These are phyloP conservation scores for Rhabditoides inermis DNA, from an alignment of 2,888 invertebrate genomes.

Conservation along the genomic window DNA sequence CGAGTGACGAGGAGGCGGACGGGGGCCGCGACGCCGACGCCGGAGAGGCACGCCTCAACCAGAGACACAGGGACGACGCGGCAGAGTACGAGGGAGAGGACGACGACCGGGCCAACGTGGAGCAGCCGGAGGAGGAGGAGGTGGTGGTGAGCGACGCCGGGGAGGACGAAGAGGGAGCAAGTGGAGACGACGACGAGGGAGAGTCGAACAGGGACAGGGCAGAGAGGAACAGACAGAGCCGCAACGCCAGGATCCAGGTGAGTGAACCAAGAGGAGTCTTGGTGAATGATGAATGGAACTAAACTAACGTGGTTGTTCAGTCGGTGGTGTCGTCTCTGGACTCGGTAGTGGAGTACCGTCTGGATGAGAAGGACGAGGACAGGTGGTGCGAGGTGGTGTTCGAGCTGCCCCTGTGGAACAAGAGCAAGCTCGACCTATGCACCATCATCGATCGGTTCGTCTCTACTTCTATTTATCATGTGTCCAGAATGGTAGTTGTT, in stretches of 20 bases:
- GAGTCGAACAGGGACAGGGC: constrained; percentile 6
- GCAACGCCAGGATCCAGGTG: no score
- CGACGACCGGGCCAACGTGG: constrained; percentile 50
- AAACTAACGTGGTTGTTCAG: no score
- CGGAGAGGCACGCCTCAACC: constrained; percentile 38
- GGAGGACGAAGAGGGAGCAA: constrained; percentile 64
- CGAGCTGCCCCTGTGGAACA: constrained; percentile 53
- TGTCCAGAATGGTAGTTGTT: background rate
- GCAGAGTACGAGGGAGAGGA: constrained; percentile 50
- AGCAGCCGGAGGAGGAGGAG: constrained; percentile 57
- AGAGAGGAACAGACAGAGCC: background rate
- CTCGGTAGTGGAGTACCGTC: constrained; percentile 64
- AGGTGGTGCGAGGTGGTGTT: constrained; percentile 78
- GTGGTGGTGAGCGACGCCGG: constrained; percentile 22
- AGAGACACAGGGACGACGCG: constrained; percentile 43
- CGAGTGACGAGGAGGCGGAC: constrained; percentile 45
- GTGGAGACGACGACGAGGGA: constrained; percentile 57
- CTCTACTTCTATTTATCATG: background rate
- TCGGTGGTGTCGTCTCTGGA: constrained; percentile 53
- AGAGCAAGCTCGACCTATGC: constrained; percentile 68
- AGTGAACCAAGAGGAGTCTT: constrained; percentile 23
- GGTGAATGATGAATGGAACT: no score
- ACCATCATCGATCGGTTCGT: constrained; percentile 61
- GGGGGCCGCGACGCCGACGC: constrained; percentile 47
- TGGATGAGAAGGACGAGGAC: constrained; percentile 68